Evolutionary conservation across 2,113 vertebrate genomes (phyloP).

Genomic region (Pedionomus torquatus): DNA sequence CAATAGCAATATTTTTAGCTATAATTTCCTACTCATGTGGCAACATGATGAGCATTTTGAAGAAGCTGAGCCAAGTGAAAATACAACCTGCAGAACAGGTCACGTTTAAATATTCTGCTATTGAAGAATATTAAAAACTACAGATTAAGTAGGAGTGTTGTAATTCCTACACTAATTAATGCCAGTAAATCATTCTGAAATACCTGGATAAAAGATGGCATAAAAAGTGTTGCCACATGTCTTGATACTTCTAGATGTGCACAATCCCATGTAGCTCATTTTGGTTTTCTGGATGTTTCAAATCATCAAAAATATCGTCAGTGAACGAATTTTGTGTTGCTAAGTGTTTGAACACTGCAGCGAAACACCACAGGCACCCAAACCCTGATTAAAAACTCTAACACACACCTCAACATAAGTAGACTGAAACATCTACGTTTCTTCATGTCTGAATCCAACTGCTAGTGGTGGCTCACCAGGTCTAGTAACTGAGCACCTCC

Average conservation of each 20-base stretch:
- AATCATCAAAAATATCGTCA: neutral
- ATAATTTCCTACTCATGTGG: conserved; percentile 65
- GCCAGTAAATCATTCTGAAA: conserved; percentile 60
- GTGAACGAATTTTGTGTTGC: neutral
- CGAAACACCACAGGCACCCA: neutral
- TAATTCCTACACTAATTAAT: conserved; percentile 65
- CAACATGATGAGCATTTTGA: conserved; percentile 47
- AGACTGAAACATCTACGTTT: neutral
- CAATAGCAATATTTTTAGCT: conserved; percentile 57
- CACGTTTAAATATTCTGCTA: conserved; percentile 67
- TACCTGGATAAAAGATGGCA: conserved; percentile 54
- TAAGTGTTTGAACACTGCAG: neutral
- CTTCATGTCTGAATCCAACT: neutral
- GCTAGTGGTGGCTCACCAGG: neutral
- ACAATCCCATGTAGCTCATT: neutral
- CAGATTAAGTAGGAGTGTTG: conserved; percentile 69
- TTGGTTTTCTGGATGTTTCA: neutral
- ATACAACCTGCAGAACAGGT: conserved; percentile 72
- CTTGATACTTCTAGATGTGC: conserved; percentile 24
- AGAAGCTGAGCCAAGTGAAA: conserved; percentile 67
- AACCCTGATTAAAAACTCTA: neutral
- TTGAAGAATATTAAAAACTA: conserved; percentile 70
- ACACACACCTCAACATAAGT: neutral
- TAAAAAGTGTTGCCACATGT: conserved; percentile 50
- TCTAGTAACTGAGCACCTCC: neutral